Evolutionary conservation across 2,113 vertebrate species (phyloP), one percentile per base, ranked within the genome.

Genomic region (Stomatorhinus ivindoensis): DNA sequence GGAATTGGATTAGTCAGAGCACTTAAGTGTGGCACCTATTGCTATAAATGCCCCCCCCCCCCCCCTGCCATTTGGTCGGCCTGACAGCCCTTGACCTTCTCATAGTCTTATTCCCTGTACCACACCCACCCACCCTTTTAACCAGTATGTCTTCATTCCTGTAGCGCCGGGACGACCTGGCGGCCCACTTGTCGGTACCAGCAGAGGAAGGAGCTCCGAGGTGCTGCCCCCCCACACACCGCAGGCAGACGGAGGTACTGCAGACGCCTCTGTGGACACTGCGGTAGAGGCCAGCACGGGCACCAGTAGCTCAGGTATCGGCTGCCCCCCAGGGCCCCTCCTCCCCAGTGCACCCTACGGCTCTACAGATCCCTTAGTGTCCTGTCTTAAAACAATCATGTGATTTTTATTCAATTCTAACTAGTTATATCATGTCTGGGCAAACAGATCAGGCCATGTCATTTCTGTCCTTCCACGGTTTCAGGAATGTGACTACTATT

Each of bases 241-340:
- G 21, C 89, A 85, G 69, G 39, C 86, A 61, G 92, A 93, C 11
- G 86, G 89, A 1, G 10, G 89, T 47, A 47, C 76, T 82, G 35
- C 82, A 10, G 82, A 84, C 1, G 24, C 42, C 80, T 90, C 73
- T 80, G 87, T 85, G 0, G 94, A 94, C 2, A 46, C 92, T 10
- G 55, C 91, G 1, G 86, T 92, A 0, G 94, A 94, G 82, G 69
- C 92, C 4, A 85, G 85, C 90, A 47, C 92, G 0, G 88, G 93
- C 35, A 87, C 91, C 19, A 80, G 93, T 1, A 86, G 80, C 76
- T 51, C 94, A 0, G 94, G 95, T 95, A 94, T 89, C 61, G 46
- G 8, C 31, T 17, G 5, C 1, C 27, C 11, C 80, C 39, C 44
- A 3, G 1, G 6, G 35, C 73, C n/a, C 5, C 13, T 39, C 69